Percentiles rank a stretch among this genome's conserved stretches.
phyloP scores from a whole-genome alignment of 2,888 invertebrate genomes.

The Heteromurus nitidus region DNA sequence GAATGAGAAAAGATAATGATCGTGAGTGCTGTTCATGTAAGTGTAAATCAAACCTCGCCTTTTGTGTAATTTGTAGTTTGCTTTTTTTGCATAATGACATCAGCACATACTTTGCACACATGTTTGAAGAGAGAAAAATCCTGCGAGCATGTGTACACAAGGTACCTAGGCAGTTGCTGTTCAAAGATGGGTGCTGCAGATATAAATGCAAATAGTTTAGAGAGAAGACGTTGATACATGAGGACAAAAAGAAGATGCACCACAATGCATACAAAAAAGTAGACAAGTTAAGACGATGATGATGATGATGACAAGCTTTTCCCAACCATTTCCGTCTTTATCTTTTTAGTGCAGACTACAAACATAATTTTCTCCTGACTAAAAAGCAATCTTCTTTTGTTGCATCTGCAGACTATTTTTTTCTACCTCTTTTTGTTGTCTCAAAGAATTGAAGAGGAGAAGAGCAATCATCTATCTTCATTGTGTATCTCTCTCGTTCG shows the following conservation, averaged over 20 bases:
- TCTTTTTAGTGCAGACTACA: slow-evolving; percentile 13
- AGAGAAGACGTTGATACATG: slow-evolving; percentile 43
- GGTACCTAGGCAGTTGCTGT: too few species aligned
- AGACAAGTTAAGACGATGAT: slow-evolving; percentile 26
- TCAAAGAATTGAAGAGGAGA: too few species aligned
- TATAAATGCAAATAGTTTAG: too few species aligned
- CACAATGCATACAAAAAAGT: not conserved
- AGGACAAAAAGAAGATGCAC: slow-evolving; percentile 32
- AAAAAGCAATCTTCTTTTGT: slow-evolving; percentile 52
- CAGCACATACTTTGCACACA: slow-evolving; percentile 53
- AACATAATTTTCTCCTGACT: slow-evolving; percentile 44
- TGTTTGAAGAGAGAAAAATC: too few species aligned
- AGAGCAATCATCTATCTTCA: slow-evolving; percentile 40
- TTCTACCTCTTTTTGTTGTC: slow-evolving; percentile 20
- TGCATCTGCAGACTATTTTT: slow-evolving; percentile 4
- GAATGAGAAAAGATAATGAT: too few species aligned
- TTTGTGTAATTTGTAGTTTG: slow-evolving; percentile 22
- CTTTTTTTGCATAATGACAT: slow-evolving; percentile 47
- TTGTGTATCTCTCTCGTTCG: not conserved
- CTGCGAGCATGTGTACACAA: too few species aligned
- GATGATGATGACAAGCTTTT: slow-evolving; percentile 49
- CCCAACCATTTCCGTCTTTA: too few species aligned
- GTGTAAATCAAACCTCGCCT: too few species aligned
- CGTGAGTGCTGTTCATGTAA: too few species aligned
- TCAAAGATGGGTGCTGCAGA: slow-evolving; percentile 4